A percentile compares a stretch with the other conserved stretches of the same genome.
Conservation (phyloP, 2,113 vertebrate species). For the Eulemur rufifrons region DNA sequence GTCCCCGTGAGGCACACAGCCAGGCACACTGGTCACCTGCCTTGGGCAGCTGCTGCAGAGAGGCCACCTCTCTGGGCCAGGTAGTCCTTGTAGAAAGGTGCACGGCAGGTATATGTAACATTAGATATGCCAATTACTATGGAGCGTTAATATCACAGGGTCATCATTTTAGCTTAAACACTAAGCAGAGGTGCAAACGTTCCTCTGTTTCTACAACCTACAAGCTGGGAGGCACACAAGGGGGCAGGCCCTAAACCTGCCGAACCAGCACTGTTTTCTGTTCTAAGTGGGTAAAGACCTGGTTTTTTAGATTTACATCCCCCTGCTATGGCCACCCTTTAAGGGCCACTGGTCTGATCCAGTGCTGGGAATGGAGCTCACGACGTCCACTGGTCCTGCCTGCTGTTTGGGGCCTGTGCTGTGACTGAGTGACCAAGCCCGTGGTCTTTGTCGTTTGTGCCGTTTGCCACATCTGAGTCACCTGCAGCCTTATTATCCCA, state of each 20-base stretch:
- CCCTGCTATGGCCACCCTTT: background rate
- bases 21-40: rapidly evolving
- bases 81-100: background rate
- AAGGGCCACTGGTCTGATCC: background rate
- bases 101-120: rapidly evolving
- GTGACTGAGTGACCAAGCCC: background rate
- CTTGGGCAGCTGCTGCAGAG: background rate
- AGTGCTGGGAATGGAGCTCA: background rate
- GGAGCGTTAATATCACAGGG: background rate
- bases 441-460: background rate
- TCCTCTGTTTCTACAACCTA: background rate
- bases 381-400: background rate
- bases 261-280: background rate
- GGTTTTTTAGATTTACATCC: background rate
- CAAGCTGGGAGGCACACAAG: background rate
- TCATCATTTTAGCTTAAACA: background rate
- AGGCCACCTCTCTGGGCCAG: background rate
- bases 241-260: background rate
- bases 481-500: background rate
- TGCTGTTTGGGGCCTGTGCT: background rate
- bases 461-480: background rate
- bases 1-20: background rate
- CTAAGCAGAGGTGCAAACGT: background rate
- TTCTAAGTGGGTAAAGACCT: background rate
- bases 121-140: background rate